A percentile compares a stretch with the other conserved stretches of the same genome.
Conservation (phyloP, 2,797 vertebrate genomes). For the Percopsis omiscomaycus region DNA sequence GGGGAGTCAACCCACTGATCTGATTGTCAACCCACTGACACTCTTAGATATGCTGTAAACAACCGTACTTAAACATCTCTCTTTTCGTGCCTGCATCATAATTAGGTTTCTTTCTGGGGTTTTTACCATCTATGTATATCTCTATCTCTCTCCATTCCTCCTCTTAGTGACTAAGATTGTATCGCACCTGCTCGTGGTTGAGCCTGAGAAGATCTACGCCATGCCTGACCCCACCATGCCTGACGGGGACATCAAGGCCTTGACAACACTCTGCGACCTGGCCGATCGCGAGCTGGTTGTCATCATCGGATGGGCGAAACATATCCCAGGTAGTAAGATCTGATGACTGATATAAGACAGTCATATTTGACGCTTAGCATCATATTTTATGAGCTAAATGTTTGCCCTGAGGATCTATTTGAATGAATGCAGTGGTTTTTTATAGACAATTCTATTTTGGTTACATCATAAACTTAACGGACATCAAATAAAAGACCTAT, state of each 20-base stretch:
- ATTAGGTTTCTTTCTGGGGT: not conserved
- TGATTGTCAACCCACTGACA: too few species aligned
- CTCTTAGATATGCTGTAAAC: too few species aligned
- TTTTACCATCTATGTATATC: conserved; percentile 10
- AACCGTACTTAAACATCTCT: too few species aligned
- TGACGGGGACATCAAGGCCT: conserved; percentile 94
- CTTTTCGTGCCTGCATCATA: too few species aligned
- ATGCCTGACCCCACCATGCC: conserved; percentile 96
- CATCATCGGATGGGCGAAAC: conserved; percentile 99
- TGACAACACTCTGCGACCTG: conserved; percentile 96
- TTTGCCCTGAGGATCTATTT: not conserved
- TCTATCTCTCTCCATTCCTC: conserved; percentile 3
- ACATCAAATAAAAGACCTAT: too few species aligned
- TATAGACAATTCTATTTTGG: too few species aligned
- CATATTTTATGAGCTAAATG: not conserved
- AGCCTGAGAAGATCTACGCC: conserved; percentile 97
- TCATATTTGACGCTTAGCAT: not conserved
- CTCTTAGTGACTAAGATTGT: conserved; percentile 92
- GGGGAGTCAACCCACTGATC: too few species aligned
- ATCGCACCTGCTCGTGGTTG: conserved; percentile 94
- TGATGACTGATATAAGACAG: not conserved
- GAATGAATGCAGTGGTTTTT: too few species aligned
- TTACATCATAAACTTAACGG: too few species aligned
- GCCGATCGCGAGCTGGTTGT: conserved; percentile 96
- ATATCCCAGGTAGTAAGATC: conserved; percentile 91